These are phyloP conservation scores for Alosa sapidissima DNA, from an alignment of 2,797 vertebrate genomes.

Conservation along the genomic window DNA sequence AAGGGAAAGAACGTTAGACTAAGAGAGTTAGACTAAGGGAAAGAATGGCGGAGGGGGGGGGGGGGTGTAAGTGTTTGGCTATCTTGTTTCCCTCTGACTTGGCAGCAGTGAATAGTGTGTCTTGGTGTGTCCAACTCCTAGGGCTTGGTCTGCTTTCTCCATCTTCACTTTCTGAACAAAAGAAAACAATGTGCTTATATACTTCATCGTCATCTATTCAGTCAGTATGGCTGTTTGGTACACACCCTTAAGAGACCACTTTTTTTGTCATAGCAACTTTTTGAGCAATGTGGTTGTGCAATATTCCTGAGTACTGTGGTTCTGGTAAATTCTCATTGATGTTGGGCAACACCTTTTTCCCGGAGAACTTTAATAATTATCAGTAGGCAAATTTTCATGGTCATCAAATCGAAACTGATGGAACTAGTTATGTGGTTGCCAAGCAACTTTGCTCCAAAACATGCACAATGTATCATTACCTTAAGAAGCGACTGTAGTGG, in stretches of 20 bases:
- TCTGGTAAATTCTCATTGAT: too few relatives aligned
- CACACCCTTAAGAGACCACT: not conserved
- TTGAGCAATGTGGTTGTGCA: too few relatives aligned
- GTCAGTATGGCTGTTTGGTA: not conserved
- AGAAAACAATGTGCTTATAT: not conserved
- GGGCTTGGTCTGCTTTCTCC: not conserved
- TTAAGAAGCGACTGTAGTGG: not conserved
- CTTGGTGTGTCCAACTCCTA: not conserved
- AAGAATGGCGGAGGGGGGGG: not conserved
- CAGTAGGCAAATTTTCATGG: too few relatives aligned
- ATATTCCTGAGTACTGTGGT: too few relatives aligned
- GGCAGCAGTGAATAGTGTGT: not conserved
- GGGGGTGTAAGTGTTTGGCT: not conserved
- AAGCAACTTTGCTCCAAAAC: too few relatives aligned
- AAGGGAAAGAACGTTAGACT: not conserved
- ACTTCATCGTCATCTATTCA: not conserved
- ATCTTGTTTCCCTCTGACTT: slow-evolving; percentile 8
- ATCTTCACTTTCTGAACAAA: not conserved
- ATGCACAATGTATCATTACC: too few relatives aligned
- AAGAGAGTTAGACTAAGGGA: not conserved
- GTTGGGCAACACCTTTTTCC: too few relatives aligned
- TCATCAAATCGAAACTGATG: too few relatives aligned
- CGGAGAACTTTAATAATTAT: too few relatives aligned
- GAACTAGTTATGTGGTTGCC: too few relatives aligned
- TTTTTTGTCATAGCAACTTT: not conserved